Percentiles rank a stretch among this genome's conserved stretches.
Evolutionary conservation across 2,797 vertebrate genomes (phyloP).

Genomic region (Urophycis tenuis): DNA sequence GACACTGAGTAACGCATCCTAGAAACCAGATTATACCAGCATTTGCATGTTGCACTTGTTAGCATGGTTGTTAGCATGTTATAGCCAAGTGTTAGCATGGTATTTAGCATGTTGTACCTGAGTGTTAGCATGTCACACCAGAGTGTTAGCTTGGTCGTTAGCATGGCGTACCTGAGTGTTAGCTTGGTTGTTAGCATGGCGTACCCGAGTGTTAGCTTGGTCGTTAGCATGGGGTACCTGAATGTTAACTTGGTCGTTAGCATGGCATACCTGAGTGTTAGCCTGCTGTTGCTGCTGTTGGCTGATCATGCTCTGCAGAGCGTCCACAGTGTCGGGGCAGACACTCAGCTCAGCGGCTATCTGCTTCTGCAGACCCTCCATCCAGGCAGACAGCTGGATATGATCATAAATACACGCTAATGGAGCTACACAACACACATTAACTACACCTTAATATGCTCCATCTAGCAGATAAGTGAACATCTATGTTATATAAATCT

Average conservation of each 20-base stretch:
- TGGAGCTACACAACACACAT: neutral
- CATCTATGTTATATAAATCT: too few relatives aligned
- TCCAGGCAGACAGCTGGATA: constrained; percentile 87
- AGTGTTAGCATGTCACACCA: neutral
- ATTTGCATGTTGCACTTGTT: neutral
- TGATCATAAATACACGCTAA: neutral
- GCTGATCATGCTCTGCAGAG: constrained; percentile 89
- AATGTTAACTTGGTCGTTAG: neutral
- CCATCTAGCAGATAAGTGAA: too few relatives aligned
- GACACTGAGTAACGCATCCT: constrained; percentile 94
- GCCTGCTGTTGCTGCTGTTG: constrained; percentile 97
- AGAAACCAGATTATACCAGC: constrained; percentile 8
- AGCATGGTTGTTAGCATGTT: neutral
- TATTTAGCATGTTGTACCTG: neutral
- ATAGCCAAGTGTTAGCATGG: neutral
- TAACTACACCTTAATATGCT: too few relatives aligned
- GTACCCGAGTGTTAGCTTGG: constrained; percentile 6
- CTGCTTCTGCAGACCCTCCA: constrained; percentile 98
- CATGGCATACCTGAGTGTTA: constrained; percentile 75
- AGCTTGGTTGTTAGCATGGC: constrained; percentile 37
- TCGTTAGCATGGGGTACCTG: neutral
- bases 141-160: neutral
- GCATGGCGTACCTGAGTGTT: neutral
- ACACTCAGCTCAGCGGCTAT: constrained; percentile 77
- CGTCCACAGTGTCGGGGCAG: constrained; percentile 89